phyloP scores from a whole-genome alignment of 2,113 vertebrate species.

The Tenebrosternarchus preto region DNA sequence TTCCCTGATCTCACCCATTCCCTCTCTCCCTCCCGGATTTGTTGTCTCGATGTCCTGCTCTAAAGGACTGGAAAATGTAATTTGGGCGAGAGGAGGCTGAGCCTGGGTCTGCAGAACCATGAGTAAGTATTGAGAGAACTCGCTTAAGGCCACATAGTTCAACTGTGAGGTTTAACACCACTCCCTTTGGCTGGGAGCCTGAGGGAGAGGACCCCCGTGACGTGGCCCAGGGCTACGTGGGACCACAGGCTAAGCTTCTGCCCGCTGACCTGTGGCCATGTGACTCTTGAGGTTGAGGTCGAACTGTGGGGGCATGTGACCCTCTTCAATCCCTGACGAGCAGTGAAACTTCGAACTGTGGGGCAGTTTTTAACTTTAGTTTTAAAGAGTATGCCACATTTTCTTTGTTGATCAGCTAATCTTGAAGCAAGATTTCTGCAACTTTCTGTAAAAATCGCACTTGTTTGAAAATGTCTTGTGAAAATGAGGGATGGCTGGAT shows the following conservation, averaged over 20 bases:
- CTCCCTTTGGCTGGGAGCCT: too few relatives aligned
- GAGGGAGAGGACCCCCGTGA: background rate
- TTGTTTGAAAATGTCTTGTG: background rate
- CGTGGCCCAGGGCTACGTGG: background rate
- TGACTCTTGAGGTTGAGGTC: conserved; percentile 24
- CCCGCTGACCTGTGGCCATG: background rate
- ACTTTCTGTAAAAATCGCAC: background rate
- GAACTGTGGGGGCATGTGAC: background rate
- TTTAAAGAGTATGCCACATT: background rate
- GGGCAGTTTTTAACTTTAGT: background rate
- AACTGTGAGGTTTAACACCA: conserved; percentile 6
- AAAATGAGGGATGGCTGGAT: background rate
- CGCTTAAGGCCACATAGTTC: conserved; percentile 14
- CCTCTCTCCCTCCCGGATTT: conserved; percentile 33
- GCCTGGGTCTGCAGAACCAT: conserved; percentile 68
- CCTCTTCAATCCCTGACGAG: background rate
- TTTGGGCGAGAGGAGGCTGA: conserved; percentile 52
- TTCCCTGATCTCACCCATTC: conserved; percentile 15
- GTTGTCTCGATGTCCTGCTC: conserved; percentile 38
- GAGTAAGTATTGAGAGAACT: conserved; percentile 63
- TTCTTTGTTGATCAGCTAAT: background rate
- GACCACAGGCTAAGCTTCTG: conserved; percentile 11
- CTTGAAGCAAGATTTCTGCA: background rate
- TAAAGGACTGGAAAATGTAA: conserved; percentile 67
- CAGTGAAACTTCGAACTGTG: too few relatives aligned